These are phyloP conservation scores for Lissonota sp. DNA, from an alignment of 2,888 invertebrate genomes.

Conservation along the genomic window DNA sequence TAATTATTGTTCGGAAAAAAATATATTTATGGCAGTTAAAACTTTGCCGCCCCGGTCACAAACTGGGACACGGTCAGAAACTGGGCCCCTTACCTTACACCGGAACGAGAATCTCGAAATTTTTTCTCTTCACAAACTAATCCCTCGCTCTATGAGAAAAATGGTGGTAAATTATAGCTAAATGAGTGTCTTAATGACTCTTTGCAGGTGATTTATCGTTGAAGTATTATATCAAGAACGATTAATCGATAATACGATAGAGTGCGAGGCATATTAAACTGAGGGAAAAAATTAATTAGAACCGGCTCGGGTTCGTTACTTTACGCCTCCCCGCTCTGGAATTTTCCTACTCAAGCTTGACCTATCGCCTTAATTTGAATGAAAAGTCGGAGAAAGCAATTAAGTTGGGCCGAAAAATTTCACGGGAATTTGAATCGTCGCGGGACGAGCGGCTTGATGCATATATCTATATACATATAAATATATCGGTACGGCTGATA, in stretches of 20 bases:
- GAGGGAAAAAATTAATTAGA: slow-evolving; percentile 60
- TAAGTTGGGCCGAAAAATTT: slow-evolving; percentile 72
- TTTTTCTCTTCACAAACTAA: too few species aligned
- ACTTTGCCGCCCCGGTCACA: too few species aligned
- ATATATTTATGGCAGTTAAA: too few species aligned
- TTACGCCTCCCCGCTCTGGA: slow-evolving; percentile 21
- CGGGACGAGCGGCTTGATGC: slow-evolving; percentile 64
- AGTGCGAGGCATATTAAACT: neutral
- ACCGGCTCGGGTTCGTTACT: slow-evolving; percentile 42
- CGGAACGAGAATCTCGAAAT: too few species aligned
- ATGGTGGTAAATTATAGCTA: too few species aligned
- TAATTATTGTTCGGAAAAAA: too few species aligned
- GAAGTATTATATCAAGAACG: neutral
- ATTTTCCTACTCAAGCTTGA: slow-evolving; percentile 38
- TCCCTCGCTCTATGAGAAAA: too few species aligned
- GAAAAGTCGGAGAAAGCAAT: slow-evolving; percentile 76
- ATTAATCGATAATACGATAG: slow-evolving; percentile 13
- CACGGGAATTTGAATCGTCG: slow-evolving; percentile 66
- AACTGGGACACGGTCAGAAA: too few species aligned
- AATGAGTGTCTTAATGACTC: too few species aligned
- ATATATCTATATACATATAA: slow-evolving; percentile 25
- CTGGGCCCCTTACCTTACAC: too few species aligned
- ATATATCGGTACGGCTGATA: slow-evolving; percentile 26
- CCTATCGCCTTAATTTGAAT: slow-evolving; percentile 69
- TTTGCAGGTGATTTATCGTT: too few species aligned